Percentiles rank a stretch among this genome's conserved stretches.
Evolutionary conservation across 2,888 invertebrate species (phyloP).

Genomic region (Protodeltote pygarga): DNA sequence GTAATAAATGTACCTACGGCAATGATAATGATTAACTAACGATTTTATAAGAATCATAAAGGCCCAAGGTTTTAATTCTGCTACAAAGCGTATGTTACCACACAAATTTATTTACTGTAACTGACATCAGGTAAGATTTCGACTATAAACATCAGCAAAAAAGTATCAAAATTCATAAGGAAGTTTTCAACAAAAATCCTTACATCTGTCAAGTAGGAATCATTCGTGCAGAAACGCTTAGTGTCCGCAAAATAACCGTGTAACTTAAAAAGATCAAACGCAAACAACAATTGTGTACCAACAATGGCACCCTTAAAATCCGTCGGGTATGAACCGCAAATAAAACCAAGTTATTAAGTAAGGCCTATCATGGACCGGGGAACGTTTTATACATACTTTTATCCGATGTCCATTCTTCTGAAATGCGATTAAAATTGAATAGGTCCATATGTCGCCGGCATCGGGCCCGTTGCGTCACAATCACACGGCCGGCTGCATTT

Average conservation of each 20-base stretch:
- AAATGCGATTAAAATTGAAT: constrained; percentile 87
- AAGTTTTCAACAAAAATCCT: constrained; percentile 49
- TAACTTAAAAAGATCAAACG: constrained; percentile 81
- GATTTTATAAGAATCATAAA: too few species aligned
- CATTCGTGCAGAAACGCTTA: constrained; percentile 65
- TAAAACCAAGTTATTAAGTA: constrained; percentile 82
- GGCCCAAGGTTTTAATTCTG: too few species aligned
- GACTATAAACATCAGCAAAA: constrained; percentile 21
- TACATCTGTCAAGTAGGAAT: constrained; percentile 54
- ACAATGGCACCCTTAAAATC: constrained; percentile 79
- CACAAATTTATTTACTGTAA: neutral
- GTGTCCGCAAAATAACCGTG: constrained; percentile 65
- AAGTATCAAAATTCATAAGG: constrained; percentile 39
- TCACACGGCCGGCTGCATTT: constrained; percentile 85
- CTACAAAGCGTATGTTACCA: neutral
- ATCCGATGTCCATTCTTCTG: constrained; percentile 85
- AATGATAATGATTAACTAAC: too few species aligned
- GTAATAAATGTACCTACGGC: too few species aligned
- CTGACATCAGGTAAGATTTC: constrained; percentile 25
- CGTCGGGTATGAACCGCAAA: constrained; percentile 77
- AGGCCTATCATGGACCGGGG: constrained; percentile 67
- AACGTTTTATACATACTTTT: constrained; percentile 72
- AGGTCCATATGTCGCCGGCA: constrained; percentile 84
- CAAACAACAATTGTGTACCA: constrained; percentile 78
- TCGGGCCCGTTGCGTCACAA: constrained; percentile 82